Evolutionary conservation across 2,113 vertebrate genomes (phyloP).

Genomic region (Ptychochromis oligacanthus): DNA sequence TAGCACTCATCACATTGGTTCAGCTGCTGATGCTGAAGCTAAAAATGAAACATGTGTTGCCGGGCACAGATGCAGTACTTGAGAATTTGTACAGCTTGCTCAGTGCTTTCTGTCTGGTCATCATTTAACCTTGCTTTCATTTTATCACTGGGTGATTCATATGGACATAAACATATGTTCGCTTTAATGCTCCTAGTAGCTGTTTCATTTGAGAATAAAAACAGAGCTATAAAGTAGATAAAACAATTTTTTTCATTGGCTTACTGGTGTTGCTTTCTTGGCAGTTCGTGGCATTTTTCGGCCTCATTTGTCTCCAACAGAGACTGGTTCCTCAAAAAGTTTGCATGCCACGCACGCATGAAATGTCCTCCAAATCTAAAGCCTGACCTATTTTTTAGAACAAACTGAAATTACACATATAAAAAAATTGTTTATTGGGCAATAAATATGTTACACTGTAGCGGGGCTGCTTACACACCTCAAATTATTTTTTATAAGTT

Average conservation of each 20-base stretch:
- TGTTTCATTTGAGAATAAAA: neutral
- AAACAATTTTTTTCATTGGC: neutral
- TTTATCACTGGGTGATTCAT: constrained; percentile 24
- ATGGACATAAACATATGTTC: neutral
- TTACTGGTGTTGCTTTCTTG: neutral
- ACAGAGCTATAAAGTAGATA: neutral
- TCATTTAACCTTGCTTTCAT: constrained; percentile 26
- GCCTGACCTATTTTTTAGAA: neutral
- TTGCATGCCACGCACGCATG: neutral
- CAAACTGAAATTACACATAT: neutral
- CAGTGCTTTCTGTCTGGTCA: constrained; percentile 28
- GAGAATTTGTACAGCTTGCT: constrained; percentile 17
- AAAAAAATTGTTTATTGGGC: fast-evolving
- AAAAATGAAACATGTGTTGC: constrained; percentile 54
- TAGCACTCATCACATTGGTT: constrained; percentile 53
- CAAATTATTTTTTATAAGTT: neutral
- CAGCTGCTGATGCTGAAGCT: constrained; percentile 56
- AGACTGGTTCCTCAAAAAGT: neutral
- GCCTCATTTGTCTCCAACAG: neutral
- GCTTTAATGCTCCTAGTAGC: neutral
- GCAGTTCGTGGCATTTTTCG: neutral
- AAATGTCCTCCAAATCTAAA: neutral
- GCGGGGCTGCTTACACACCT: neutral
- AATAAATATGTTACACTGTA: neutral
- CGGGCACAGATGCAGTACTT: constrained; percentile 35